A percentile compares a stretch with the other conserved stretches of the same genome.
These are phyloP conservation scores for Coptotermes formosanus DNA, from an alignment of 1,140 invertebrate species.

Conservation along the genomic window DNA sequence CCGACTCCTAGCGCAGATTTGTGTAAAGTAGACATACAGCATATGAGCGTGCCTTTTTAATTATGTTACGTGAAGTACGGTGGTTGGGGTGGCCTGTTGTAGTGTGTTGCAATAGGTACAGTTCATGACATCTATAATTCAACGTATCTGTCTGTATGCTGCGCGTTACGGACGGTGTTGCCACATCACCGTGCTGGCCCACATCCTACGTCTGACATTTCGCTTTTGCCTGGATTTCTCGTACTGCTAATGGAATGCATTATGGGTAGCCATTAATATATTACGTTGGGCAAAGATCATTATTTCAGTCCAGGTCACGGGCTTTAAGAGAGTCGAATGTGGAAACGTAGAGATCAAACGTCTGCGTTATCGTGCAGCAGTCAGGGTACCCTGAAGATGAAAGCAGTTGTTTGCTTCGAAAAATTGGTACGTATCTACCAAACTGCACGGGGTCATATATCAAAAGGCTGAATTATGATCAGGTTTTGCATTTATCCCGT, in stretches of 20 bases:
- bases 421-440: too few relatives aligned
- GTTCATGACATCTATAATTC: neutral
- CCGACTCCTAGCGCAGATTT: too few relatives aligned
- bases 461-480: too few relatives aligned
- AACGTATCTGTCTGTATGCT: neutral
- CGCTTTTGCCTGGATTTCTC: neutral
- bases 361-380: too few relatives aligned
- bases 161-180: neutral
- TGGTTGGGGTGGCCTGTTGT: neutral
- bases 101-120: neutral
- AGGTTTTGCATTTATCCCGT: too few relatives aligned
- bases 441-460: too few relatives aligned
- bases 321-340: neutral
- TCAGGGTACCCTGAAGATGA: too few relatives aligned
- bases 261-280: neutral
- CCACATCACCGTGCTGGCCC: neutral
- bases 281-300: neutral
- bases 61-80: too few relatives aligned
- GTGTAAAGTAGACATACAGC: too few relatives aligned
- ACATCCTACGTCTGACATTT: neutral
- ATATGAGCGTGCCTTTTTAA: too few relatives aligned
- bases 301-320: neutral
- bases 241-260: neutral
- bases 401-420: too few relatives aligned
- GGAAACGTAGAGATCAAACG: too few relatives aligned